Base-by-base conservation (phyloP, 2,797 vertebrate genomes). In the Parambassis ranga region DNA sequence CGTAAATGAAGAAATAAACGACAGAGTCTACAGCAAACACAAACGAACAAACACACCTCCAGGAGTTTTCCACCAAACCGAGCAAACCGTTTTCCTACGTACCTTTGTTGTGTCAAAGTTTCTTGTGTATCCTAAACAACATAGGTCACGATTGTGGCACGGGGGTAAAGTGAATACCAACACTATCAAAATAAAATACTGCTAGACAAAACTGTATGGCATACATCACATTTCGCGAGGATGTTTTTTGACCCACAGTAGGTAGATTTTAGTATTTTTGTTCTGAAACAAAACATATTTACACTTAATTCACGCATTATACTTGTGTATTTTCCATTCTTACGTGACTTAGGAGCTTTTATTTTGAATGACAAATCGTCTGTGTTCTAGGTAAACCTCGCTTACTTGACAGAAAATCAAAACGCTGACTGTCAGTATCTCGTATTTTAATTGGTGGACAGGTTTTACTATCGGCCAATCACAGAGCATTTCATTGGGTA, bases 401-500 rank as follows among this genome's bases (percentile, higher is more conserved):
- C n/a, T 19, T 0, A 7, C 32, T 53, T 46, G 28, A 49, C 7
- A n/a, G 18, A 10, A 8, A 5, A 0, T 32, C 8, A 33, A 43
- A 15, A 48, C 43, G 23, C 10, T 18, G 43, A 32, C 47, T 18
- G 4, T 3, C 0, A 90, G 82, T 79, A 75, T 80, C 4, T 4
- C 3, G 2, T 11, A 7, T 49, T 72, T 1, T 70, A 0, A 89
- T 91, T 90, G 90, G 91, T 58, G 22, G 15, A 15, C 4, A 2
- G 0, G 3, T 6, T 7, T n/a, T 10, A 1, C 2, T 30, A 11
- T 70, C 6, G 10, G 4, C 91, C 85, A 89, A 92, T 91, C 65
- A 31, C 4, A 10, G 27, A 9, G 1, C 10, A 5, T 5, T 37
- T 83, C 43, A 36, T 35, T 90, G 1, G 6, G 9, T 4, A 1